Evolutionary conservation across 2,113 vertebrate species (phyloP), one percentile per base, ranked within the genome.

Genomic region (Lathamus discolor): DNA sequence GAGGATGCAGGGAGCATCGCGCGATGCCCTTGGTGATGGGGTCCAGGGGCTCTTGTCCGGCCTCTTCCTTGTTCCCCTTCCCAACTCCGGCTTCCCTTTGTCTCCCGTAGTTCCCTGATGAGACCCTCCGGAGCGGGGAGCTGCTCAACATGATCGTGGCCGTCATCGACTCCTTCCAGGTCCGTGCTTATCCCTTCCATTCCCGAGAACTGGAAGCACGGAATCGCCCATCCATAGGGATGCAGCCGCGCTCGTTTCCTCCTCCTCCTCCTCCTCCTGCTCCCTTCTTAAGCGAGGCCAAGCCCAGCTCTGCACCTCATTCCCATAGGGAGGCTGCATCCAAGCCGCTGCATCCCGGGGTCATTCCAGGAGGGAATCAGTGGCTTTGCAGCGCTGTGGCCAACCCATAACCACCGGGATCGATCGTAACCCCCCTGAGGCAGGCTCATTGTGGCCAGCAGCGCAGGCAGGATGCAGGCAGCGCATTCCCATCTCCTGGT

Each of bases 61-160:
- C 9, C 5, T 35, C 33, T 64, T 22, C 72, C 43, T 15, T 15
- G 1, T 1, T 12, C 3, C 44, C 35, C 3, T 17, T 11, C 55
- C 74, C 24, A 11, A 87, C 2, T 52, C 16, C 24, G 7, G 5
- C 64, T 28, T 4, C 59, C 11, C 17, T 78, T 78, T 51, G 9
- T 0, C 61, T 27, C 49, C 27, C 59, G 7, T 95, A 99, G 99
- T 99, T 99, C 93, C 99, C 99, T 11, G 99, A 99, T 16, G 99
- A 99, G 95, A 99, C 99, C 9, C 94, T 99, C 3, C 97, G 99
- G 7, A 99, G 99, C 0, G 99, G 99, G 5, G 99, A 99, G 95
- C 98, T 99, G 68, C 98, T 99, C 11, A 99, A 99, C 97, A 99
- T 99, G 99, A 99, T 99, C 0, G 99, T 99, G 6, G 99, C 99